These are phyloP conservation scores for Sinonovacula constricta DNA, from an alignment of 1,140 invertebrate genomes.

Conservation along the genomic window DNA sequence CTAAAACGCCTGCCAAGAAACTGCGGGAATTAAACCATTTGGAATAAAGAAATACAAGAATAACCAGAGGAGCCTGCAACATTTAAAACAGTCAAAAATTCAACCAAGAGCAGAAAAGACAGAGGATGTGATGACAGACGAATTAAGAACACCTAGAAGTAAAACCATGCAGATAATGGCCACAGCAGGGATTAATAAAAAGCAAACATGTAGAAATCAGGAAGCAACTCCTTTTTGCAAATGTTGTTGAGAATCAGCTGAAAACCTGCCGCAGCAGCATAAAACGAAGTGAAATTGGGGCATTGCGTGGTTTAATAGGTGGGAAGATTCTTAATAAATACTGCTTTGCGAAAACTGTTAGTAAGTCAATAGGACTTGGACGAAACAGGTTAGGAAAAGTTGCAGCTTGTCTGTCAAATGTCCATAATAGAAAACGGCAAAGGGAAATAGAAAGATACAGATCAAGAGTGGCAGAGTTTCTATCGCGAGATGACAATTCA, in stretches of 20 bases:
- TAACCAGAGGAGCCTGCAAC: background rate
- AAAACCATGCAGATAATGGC: background rate
- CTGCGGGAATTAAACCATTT: constrained; percentile 10
- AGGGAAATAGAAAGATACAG: constrained; percentile 8
- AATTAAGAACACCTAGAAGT: background rate
- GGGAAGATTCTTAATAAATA: constrained; percentile 36
- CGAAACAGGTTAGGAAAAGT: background rate
- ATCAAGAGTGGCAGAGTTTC: constrained; percentile 37
- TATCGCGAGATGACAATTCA: constrained; percentile 53
- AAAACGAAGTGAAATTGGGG: background rate
- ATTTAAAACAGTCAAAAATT: background rate
- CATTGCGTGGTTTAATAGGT: constrained; percentile 17
- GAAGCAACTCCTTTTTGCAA: constrained; percentile 43
- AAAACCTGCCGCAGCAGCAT: background rate
- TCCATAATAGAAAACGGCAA: background rate
- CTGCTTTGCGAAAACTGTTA: background rate
- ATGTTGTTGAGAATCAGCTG: constrained; percentile 17
- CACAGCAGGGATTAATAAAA: background rate
- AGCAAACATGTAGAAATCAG: constrained; percentile 15
- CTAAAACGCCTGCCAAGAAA: constrained; percentile 16
- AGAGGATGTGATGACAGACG: background rate
- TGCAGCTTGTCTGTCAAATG: background rate
- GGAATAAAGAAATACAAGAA: constrained; percentile 21
- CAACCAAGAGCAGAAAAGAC: background rate
- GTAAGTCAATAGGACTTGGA: constrained; percentile 1